A percentile compares a stretch with the other conserved stretches of the same genome.
Evolutionary conservation across 2,113 vertebrate species (phyloP).

Genomic region (Xyrauchen texanus): DNA sequence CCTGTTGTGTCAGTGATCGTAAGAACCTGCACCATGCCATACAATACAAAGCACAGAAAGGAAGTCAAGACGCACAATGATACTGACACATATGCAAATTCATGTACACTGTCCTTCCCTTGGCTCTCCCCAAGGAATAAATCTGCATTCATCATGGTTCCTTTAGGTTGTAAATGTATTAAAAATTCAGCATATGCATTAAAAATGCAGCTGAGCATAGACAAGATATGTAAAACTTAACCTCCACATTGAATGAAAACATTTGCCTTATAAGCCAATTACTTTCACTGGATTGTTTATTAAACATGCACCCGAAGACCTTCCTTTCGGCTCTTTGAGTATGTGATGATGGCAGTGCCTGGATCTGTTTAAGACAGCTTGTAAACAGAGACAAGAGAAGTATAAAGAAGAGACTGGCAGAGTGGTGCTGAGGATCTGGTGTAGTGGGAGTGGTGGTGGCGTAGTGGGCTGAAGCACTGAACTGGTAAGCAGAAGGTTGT

Average conservation of each 20-base stretch:
- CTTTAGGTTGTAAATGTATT: constrained; percentile 64
- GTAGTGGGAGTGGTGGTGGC: too few relatives aligned
- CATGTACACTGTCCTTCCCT: constrained; percentile 54
- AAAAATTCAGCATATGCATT: constrained; percentile 66
- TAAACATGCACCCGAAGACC: constrained; percentile 53
- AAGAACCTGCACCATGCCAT: background rate
- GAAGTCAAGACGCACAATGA: constrained; percentile 52
- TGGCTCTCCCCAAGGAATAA: constrained; percentile 52
- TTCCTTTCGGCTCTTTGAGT: constrained; percentile 34
- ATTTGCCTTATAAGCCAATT: constrained; percentile 64
- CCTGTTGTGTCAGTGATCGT: constrained; percentile 23
- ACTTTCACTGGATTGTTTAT: constrained; percentile 67
- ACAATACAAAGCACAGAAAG: constrained; percentile 14
- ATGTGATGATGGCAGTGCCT: constrained; percentile 9
- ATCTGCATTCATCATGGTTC: constrained; percentile 63
- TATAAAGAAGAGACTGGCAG: constrained; percentile 56
- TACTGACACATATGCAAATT: constrained; percentile 63
- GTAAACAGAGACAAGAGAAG: constrained; percentile 60
- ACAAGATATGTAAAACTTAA: constrained; percentile 52
- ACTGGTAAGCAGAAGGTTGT: too few relatives aligned
- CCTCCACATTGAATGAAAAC: constrained; percentile 59
- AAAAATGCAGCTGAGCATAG: constrained; percentile 34
- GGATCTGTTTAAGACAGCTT: constrained; percentile 32
- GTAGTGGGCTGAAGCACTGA: too few relatives aligned
- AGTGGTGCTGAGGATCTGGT: constrained; percentile 53